These are phyloP conservation scores for Catharus ustulatus DNA, from an alignment of 2,797 vertebrate species.

Conservation along the genomic window DNA sequence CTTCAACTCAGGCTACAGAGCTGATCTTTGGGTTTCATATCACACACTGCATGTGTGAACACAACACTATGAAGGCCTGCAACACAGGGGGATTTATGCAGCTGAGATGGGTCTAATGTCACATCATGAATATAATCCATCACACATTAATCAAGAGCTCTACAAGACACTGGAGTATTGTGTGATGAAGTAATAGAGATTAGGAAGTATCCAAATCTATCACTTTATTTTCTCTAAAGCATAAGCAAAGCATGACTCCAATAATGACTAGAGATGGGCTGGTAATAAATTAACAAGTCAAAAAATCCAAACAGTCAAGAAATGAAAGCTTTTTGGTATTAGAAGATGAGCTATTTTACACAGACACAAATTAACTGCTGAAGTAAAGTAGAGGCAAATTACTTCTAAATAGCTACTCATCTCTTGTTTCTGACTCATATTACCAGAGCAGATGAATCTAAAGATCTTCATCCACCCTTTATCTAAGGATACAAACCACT, in stretches of 20 bases:
- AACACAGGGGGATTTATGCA: background rate
- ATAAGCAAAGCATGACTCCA: background rate
- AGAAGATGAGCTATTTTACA: background rate
- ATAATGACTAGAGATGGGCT: background rate
- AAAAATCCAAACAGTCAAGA: slow-evolving; percentile 5
- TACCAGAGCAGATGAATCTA: background rate
- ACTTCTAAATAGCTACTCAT: background rate
- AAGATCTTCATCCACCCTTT: background rate
- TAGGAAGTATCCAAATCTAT: background rate
- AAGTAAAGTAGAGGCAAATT: slow-evolving; percentile 1
- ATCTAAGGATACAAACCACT: background rate
- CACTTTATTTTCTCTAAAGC: background rate
- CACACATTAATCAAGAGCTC: background rate
- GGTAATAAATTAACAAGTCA: background rate
- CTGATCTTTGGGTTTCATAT: background rate
- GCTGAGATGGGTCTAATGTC: background rate
- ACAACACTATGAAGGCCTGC: background rate
- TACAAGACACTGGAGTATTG: background rate
- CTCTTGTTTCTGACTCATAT: background rate
- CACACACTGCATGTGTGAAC: background rate
- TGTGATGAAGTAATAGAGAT: background rate
- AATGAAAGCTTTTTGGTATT: background rate
- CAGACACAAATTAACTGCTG: background rate
- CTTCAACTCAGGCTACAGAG: background rate
- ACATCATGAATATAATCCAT: background rate